Percentiles rank a stretch among this genome's conserved stretches.
phyloP scores from a whole-genome alignment of 2,113 vertebrate species.

The Nothocercus nigrocapillus region DNA sequence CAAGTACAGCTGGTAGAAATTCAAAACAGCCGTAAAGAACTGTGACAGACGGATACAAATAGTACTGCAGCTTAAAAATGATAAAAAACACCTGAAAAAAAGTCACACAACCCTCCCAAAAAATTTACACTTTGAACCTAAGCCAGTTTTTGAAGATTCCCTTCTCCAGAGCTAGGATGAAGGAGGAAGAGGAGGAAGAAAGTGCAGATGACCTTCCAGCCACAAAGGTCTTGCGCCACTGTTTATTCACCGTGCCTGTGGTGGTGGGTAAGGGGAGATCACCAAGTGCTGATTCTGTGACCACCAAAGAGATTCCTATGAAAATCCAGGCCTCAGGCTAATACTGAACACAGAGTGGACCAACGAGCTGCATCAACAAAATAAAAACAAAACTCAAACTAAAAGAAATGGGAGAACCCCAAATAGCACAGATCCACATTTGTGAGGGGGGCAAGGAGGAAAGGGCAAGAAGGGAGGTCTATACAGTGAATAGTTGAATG shows the following conservation, averaged over 20 bases:
- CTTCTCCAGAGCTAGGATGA: constrained; percentile 75
- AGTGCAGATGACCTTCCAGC: constrained; percentile 73
- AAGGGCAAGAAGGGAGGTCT: constrained; percentile 76
- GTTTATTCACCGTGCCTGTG: constrained; percentile 62
- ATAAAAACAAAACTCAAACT: constrained; percentile 66
- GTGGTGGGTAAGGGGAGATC: constrained; percentile 49
- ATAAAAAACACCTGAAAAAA: constrained; percentile 83
- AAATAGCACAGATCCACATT: constrained; percentile 76
- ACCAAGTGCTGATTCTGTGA: constrained; percentile 58
- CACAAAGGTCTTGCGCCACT: constrained; percentile 69
- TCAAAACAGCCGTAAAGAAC: constrained; percentile 82
- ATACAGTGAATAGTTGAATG: constrained; percentile 81
- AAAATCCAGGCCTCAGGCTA: constrained; percentile 79
- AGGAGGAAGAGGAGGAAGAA: constrained; percentile 68
- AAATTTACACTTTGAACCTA: constrained; percentile 86
- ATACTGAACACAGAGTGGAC: constrained; percentile 81
- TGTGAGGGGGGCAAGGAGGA: constrained; percentile 59
- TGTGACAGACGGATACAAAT: constrained; percentile 84
- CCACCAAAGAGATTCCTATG: constrained; percentile 70
- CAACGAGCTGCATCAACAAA: constrained; percentile 72
- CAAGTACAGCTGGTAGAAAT: constrained; percentile 84
- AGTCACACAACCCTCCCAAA: constrained; percentile 76
- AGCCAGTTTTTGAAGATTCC: constrained; percentile 79
- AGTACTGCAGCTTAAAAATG: constrained; percentile 85
- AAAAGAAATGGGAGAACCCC: constrained; percentile 73